Evolutionary conservation across 2,797 vertebrate genomes (phyloP).

Genomic region (Lagorchestes hirsutus): DNA sequence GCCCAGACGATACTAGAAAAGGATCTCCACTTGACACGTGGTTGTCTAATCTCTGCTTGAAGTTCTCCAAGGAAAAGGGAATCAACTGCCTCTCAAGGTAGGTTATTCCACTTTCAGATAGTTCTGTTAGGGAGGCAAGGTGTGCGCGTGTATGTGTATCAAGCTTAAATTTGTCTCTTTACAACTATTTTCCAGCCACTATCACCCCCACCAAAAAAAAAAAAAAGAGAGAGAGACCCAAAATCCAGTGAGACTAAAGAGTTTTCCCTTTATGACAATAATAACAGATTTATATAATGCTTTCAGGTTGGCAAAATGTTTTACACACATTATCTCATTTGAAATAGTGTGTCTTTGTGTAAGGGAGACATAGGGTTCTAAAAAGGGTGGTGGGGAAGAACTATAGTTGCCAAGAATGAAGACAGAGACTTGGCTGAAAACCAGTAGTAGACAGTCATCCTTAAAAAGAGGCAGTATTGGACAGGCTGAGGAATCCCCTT

Average conservation of each 20-base stretch:
- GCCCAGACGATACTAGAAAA: background rate
- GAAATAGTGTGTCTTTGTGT: background rate
- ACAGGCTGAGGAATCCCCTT: background rate
- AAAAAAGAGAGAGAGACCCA: background rate
- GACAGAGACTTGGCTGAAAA: background rate
- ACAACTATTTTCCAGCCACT: too few species aligned
- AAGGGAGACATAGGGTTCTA: background rate
- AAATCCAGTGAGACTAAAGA: background rate
- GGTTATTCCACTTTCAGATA: background rate
- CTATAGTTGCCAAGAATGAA: background rate
- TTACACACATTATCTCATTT: background rate
- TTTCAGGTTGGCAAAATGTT: background rate
- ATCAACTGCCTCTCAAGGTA: background rate
- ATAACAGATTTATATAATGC: background rate
- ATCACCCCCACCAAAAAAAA: too few species aligned
- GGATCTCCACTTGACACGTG: background rate
- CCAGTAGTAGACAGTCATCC: background rate
- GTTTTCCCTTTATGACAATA: background rate
- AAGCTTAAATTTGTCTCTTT: too few species aligned
- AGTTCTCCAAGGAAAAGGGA: background rate
- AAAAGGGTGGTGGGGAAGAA: background rate
- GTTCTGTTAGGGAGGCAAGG: background rate
- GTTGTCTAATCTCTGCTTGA: background rate
- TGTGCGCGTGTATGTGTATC: background rate
- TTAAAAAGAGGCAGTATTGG: background rate